Evolutionary conservation across 2,113 vertebrate species (phyloP).

Genomic region (Anguilla japonica): DNA sequence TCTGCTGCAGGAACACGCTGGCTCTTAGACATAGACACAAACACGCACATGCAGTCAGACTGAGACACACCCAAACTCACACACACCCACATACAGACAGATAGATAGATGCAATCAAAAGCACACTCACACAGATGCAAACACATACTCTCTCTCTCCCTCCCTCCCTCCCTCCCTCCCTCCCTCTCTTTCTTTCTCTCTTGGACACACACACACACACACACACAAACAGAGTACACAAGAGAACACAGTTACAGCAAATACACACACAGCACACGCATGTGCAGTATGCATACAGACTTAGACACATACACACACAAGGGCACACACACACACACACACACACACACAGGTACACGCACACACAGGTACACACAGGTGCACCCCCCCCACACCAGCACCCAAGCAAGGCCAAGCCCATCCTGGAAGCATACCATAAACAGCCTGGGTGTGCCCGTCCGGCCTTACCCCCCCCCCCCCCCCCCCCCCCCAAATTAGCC

Average conservation of each 20-base stretch:
- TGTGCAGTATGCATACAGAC: neutral
- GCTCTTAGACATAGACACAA: neutral
- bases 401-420: slow-evolving; percentile 44
- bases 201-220: neutral
- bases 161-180: no score
- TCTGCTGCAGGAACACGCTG: slow-evolving; percentile 37
- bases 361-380: neutral
- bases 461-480: slow-evolving; percentile 43
- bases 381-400: slow-evolving; percentile 26
- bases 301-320: neutral
- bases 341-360: slow-evolving; percentile 18
- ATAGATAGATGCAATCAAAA: neutral
- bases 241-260: neutral
- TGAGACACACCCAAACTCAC: neutral
- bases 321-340: slow-evolving; percentile 16
- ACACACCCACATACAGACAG: neutral
- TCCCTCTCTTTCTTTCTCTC: no score
- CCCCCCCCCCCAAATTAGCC: slow-evolving; percentile 51
- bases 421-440: slow-evolving; percentile 19
- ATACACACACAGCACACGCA: neutral
- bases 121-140: neutral
- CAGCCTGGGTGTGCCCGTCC: slow-evolving; percentile 63
- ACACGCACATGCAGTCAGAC: slow-evolving; percentile 30
- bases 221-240: slow-evolving; percentile 32
- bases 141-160: neutral